Conservation (phyloP, 2,888 invertebrate species). For the Pheosia tremula region DNA sequence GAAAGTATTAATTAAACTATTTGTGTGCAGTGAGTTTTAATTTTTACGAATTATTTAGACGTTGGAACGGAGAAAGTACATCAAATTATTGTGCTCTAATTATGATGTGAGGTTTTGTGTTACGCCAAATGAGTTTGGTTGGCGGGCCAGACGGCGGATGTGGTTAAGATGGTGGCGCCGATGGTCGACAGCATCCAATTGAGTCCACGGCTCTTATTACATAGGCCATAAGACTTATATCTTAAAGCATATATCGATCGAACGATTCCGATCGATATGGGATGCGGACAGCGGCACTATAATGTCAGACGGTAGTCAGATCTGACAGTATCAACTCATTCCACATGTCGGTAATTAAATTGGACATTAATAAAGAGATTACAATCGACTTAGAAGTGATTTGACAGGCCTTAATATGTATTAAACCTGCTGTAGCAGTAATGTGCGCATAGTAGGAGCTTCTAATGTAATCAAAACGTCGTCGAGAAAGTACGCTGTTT, state of each 20-base stretch:
- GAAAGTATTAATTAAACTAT: constrained; percentile 67
- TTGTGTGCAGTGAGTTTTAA: constrained; percentile 49
- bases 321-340: constrained; percentile 23
- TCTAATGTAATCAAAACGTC: too few species aligned
- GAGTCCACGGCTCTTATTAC: constrained; percentile 20
- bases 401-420: constrained; percentile 22
- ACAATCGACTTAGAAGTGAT: constrained; percentile 29
- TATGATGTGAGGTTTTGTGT: constrained; percentile 65
- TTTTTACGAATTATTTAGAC: constrained; percentile 67
- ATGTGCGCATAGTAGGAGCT: not conserved
- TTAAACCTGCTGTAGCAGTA: not conserved
- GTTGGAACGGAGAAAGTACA: constrained; percentile 69
- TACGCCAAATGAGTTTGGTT: constrained; percentile 56
- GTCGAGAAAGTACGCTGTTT: too few species aligned
- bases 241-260: constrained; percentile 9
- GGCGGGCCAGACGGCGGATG: constrained; percentile 36
- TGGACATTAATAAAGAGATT: constrained; percentile 35
- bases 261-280: constrained; percentile 12
- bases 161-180: constrained; percentile 29
- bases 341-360: constrained; percentile 30
- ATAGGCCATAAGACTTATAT: constrained; percentile 17
- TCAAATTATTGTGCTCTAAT: constrained; percentile 78
- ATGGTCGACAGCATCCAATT: constrained; percentile 14
- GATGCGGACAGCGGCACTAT: constrained; percentile 26
- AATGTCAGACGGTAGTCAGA: constrained; percentile 34